A percentile compares a stretch with the other conserved stretches of the same genome.
Conservation (phyloP, 2,888 invertebrate genomes). For the Drosophila mimica region DNA sequence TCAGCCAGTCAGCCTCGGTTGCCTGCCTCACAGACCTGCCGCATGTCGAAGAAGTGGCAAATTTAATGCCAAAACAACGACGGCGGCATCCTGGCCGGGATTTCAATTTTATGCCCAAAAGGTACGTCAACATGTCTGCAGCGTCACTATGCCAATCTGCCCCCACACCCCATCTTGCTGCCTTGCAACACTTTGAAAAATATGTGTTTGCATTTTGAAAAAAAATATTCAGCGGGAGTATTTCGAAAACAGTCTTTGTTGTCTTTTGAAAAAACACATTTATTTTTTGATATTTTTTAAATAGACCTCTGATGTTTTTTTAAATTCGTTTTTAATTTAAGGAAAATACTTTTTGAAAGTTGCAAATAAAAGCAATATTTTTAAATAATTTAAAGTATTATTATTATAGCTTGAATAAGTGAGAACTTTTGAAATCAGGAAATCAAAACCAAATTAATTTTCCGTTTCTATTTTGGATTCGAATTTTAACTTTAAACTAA, state of each 20-base stretch:
- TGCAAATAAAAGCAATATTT: background rate
- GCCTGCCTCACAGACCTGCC: conserved; percentile 25
- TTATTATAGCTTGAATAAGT: background rate
- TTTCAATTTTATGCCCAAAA: conserved; percentile 81
- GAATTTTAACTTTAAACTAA: no score
- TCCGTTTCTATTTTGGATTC: no score
- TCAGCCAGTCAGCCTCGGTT: background rate
- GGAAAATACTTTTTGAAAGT: background rate
- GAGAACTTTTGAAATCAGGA: no score
- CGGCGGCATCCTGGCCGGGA: conserved; percentile 73
- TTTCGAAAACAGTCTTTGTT: background rate
- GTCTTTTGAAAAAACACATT: background rate
- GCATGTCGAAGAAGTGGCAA: conserved; percentile 77
- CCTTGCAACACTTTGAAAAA: conserved; percentile 5
- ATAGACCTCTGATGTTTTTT: accelerated
- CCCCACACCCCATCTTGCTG: background rate
- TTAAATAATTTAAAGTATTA: background rate
- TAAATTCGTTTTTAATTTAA: background rate
- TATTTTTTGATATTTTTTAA: background rate
- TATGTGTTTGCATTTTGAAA: background rate
- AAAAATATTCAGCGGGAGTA: background rate
- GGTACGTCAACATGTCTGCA: conserved; percentile 77
- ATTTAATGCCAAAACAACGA: conserved; percentile 77
- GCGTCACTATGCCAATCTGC: conserved; percentile 3
- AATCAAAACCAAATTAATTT: no score